Evolutionary conservation across 2,888 invertebrate genomes (phyloP).

Genomic region (Leucania comma): DNA sequence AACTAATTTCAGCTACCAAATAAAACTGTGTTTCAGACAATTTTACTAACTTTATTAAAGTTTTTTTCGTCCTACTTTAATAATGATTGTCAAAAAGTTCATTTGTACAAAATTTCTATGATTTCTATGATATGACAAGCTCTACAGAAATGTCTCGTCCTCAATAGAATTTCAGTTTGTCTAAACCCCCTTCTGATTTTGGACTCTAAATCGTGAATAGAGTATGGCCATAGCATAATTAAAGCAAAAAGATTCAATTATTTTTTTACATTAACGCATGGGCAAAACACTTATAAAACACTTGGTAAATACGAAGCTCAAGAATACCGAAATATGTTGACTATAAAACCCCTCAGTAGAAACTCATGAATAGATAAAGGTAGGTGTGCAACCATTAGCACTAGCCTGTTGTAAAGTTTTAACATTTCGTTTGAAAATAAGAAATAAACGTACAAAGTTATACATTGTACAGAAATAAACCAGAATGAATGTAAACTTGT

Average conservation of each 20-base stretch:
- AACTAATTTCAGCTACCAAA: no score
- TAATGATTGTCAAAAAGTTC: background rate
- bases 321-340: background rate
- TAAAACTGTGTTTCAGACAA: no score
- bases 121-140: background rate
- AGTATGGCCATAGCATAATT: background rate
- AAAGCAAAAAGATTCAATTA: background rate
- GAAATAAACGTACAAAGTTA: slow-evolving; percentile 4
- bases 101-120: no score
- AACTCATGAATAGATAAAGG: slow-evolving; percentile 3
- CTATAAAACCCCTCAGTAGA: background rate
- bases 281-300: background rate
- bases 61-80: no score
- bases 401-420: background rate
- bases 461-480: slow-evolving; percentile 18
- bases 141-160: background rate
- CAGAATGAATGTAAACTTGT: slow-evolving; percentile 16
- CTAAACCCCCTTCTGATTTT: background rate
- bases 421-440: slow-evolving; percentile 21
- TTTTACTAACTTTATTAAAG: no score
- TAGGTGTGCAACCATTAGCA: background rate
- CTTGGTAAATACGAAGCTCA: background rate
- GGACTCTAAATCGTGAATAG: background rate
- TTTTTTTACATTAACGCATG: background rate
- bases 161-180: background rate